A percentile compares a stretch with the other conserved stretches of the same genome.
These are phyloP conservation scores for Pachycephus smyrnensis DNA, from an alignment of 2,888 invertebrate genomes.

Conservation along the genomic window DNA sequence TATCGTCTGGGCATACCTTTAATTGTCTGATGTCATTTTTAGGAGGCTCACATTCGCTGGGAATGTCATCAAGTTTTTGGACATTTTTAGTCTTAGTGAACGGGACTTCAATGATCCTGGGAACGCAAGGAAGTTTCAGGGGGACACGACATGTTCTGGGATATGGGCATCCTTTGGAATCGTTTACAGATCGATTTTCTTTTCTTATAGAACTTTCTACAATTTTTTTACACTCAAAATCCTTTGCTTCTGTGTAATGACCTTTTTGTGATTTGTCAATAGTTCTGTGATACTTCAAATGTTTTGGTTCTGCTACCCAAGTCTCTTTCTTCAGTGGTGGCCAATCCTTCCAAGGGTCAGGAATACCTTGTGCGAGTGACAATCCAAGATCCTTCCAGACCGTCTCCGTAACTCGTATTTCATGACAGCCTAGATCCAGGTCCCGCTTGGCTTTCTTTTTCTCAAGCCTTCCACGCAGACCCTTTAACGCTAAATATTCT, in stretches of 20 bases:
- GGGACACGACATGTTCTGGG: too few relatives aligned
- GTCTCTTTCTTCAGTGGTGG: neutral
- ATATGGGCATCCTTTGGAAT: neutral
- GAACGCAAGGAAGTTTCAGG: neutral
- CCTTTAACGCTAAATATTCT: slow-evolving; percentile 35
- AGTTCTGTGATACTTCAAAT: too few relatives aligned
- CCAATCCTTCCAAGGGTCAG: slow-evolving; percentile 43
- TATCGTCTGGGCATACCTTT: neutral
- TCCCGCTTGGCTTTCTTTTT: slow-evolving; percentile 13
- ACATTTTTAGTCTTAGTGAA: neutral
- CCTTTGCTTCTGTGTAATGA: neutral
- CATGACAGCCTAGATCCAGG: slow-evolving; percentile 25
- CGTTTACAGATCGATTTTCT: neutral
- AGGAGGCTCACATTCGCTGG: neutral
- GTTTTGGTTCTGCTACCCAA: neutral
- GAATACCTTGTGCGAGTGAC: slow-evolving; percentile 44
- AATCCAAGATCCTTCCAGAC: slow-evolving; percentile 38
- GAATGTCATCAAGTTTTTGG: neutral
- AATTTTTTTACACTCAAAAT: neutral
- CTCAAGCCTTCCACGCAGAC: slow-evolving; percentile 20
- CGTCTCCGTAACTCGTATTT: slow-evolving; percentile 31
- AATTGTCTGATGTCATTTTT: neutral
- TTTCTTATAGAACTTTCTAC: neutral
- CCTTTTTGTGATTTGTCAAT: neutral
- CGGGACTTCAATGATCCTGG: neutral